Base-by-base conservation (phyloP, 2,113 vertebrate genomes). In the Azemiops feae region DNA sequence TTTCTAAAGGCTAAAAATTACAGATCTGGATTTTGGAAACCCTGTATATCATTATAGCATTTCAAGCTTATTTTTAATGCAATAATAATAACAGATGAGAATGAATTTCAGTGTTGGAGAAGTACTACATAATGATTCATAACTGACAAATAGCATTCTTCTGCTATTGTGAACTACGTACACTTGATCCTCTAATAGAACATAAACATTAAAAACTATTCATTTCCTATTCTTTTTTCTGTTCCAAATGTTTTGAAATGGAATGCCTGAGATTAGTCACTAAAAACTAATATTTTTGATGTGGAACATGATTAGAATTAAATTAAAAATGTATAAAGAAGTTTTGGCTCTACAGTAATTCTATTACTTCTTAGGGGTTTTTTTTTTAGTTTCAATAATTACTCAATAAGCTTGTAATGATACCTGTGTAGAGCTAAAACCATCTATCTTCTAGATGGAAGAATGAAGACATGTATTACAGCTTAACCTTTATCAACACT, bases 371-470 rank as follows among this genome's bases (percentile, higher is more conserved):
- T 0, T 69, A 3, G 11, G 6, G 60, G 45, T 95, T 1, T 0
- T 93, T 87, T 34, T 9, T 54, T 93, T 69, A 91, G 89, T 89
- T 94, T 81, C 9, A 87, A 89, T 91, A 55, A 74, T 92, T 91
- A 91, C 69, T 54, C 85, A 88, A 58, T 91, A 86, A 93, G 27
- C 93, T 94, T 91, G 92, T 64, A 53, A 93, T 93, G 14, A 14
- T 30, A 0, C 92, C 81, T 93, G 90, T 94, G 6, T 0, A 6
- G 89, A 87, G 60, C 93, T 43, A 52, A 23, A 85, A 90, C 87
- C 60, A 3, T 4, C 69, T 93, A 89, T 74, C 86, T 86, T 85
- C 64, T 90, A n/a, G 57, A 89, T 91, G 64, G 18, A 0, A 0
- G 25, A 87, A n/a, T 50, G 2, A 5, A 91, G 43, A 55, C 30